Percentiles rank a stretch among this genome's conserved stretches.
phyloP scores from a whole-genome alignment of 2,888 invertebrate genomes.

The Lycia hirtaria region DNA sequence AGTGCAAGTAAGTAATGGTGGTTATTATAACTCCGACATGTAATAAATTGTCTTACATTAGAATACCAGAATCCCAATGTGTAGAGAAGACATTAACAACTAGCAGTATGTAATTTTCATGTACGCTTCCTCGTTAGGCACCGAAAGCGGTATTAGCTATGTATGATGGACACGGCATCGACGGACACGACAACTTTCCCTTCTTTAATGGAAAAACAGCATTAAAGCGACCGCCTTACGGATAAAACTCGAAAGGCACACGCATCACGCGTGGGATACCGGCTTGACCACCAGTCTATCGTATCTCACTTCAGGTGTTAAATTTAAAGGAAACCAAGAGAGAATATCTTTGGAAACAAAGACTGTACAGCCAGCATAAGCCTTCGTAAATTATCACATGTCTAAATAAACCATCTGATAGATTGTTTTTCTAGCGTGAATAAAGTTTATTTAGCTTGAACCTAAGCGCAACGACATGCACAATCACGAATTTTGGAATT shows the following conservation, averaged over 20 bases:
- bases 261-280: conserved; percentile 54
- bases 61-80: conserved; percentile 8
- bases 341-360: background rate
- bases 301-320: conserved; percentile 30
- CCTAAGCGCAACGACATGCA: conserved; percentile 30
- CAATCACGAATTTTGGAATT: conserved; percentile 49
- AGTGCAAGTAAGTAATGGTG: background rate
- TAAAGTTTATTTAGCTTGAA: conserved; percentile 30
- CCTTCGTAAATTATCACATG: background rate
- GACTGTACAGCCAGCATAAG: conserved; percentile 20
- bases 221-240: conserved; percentile 67
- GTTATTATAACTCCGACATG: background rate
- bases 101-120: conserved; percentile 48
- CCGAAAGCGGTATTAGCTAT: conserved; percentile 79
- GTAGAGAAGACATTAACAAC: conserved; percentile 18
- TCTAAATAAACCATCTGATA: background rate
- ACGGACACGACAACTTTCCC: conserved; percentile 77
- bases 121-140: conserved; percentile 73
- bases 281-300: conserved; percentile 54
- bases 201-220: conserved; percentile 78
- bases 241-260: conserved; percentile 66
- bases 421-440: conserved; percentile 18
- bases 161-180: conserved; percentile 72
- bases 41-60: background rate
- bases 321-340: conserved; percentile 13